Evolutionary conservation across 2,888 invertebrate species (phyloP).

Genomic region (Arrhopalites spinosus): DNA sequence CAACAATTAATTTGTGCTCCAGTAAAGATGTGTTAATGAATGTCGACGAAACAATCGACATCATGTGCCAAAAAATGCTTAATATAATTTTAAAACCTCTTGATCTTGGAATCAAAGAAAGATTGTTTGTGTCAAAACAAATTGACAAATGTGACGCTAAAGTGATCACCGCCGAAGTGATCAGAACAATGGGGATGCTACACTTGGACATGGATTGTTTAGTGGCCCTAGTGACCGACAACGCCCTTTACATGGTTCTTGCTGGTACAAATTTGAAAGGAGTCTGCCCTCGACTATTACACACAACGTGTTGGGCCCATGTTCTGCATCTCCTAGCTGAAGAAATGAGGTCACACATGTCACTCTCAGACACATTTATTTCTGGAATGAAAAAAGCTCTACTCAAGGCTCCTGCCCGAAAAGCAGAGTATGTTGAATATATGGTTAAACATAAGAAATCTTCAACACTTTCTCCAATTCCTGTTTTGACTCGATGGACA

Average conservation of each 20-base stretch:
- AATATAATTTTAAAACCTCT: neutral
- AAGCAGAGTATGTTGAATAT: neutral
- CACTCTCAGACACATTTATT: neutral
- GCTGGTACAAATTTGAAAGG: neutral
- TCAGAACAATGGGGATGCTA: neutral
- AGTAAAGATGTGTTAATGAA: neutral
- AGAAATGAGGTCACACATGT: neutral
- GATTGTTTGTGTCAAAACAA: neutral
- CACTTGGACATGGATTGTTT: neutral
- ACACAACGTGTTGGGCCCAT: constrained; percentile 16
- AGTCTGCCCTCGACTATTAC: neutral
- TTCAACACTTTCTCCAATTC: too few relatives aligned
- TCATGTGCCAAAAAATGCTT: neutral
- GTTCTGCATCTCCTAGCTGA: constrained; percentile 1
- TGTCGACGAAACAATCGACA: constrained; percentile 5
- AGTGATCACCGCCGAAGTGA: neutral
- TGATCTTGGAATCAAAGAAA: neutral
- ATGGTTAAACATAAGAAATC: neutral
- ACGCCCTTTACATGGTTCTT: constrained; percentile 4
- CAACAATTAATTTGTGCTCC: neutral
- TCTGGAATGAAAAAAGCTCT: neutral
- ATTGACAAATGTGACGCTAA: neutral
- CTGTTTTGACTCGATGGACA: too few relatives aligned
- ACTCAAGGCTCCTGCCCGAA: neutral
- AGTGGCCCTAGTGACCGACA: neutral